phyloP scores from a whole-genome alignment of 2,797 vertebrate genomes.

The Dryobates pubescens region DNA sequence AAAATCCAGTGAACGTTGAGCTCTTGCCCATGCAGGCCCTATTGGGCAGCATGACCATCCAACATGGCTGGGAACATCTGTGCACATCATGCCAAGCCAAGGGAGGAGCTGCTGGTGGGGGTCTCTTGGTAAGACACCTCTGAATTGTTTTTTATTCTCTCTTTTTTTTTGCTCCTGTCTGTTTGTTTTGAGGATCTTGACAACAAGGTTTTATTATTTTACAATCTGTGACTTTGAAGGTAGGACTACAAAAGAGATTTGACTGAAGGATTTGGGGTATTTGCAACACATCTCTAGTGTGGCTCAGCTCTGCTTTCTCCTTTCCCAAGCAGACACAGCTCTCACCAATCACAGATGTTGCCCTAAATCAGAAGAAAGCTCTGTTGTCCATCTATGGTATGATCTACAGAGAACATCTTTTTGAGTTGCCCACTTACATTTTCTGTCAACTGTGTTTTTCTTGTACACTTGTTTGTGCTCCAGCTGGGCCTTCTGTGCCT shows the following conservation, averaged over 20 bases:
- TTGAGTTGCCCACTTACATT: neutral
- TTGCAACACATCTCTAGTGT: neutral
- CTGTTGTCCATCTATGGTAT: neutral
- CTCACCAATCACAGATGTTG: neutral
- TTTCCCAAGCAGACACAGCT: neutral
- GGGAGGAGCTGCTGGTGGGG: neutral
- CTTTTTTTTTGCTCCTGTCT: neutral
- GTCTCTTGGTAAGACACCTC: neutral
- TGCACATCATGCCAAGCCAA: neutral
- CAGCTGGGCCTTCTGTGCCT: slow-evolving; percentile 57
- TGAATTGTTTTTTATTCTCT: neutral
- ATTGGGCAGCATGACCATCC: neutral
- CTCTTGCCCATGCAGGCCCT: neutral
- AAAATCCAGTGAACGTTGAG: neutral
- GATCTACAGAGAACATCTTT: slow-evolving; percentile 18
- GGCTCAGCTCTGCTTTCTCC: neutral
- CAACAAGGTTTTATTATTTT: neutral
- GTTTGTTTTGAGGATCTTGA: slow-evolving; percentile 32
- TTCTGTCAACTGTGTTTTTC: slow-evolving; percentile 41
- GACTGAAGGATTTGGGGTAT: slow-evolving; percentile 28
- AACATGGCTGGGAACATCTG: neutral
- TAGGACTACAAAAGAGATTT: slow-evolving; percentile 7
- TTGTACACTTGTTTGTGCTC: slow-evolving; percentile 41
- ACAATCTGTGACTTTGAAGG: neutral
- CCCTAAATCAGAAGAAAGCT: neutral